Percentiles rank a stretch among this genome's conserved stretches.
Evolutionary conservation across 2,888 invertebrate genomes (phyloP).

Genomic region (Sylvicola cinctus): DNA sequence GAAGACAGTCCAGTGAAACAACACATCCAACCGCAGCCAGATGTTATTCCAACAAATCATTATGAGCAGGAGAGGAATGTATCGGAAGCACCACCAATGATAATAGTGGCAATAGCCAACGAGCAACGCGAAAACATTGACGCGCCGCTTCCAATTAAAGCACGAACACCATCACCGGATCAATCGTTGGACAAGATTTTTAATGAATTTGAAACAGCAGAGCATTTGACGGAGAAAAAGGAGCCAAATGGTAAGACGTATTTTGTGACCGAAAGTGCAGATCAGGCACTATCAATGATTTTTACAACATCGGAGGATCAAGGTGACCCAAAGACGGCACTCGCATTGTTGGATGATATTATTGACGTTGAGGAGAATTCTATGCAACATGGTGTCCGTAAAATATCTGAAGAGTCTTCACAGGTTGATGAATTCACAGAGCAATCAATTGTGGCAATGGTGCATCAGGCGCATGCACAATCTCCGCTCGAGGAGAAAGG

Average conservation of each 20-base stretch:
- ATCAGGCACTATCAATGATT: not conserved
- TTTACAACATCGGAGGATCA: conserved; percentile 1
- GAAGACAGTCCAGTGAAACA: no score
- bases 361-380: conserved; percentile 15
- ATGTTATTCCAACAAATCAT: no score
- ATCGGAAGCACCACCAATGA: no score
- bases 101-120: no score
- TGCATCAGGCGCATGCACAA: not conserved
- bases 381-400: not conserved
- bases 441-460: conserved; percentile 1
- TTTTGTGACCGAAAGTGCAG: conserved; percentile 12
- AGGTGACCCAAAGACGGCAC: conserved; percentile 17
- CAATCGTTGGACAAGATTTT: conserved; percentile 16
- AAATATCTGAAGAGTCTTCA: not conserved
- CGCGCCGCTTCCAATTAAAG: no score
- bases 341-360: conserved; percentile 20
- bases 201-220: conserved; percentile 15
- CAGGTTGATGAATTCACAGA: not conserved
- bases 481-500: no score
- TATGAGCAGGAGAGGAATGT: no score
- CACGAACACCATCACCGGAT: no score
- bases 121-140: no score
- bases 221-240: conserved; percentile 16
- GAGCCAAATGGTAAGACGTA: conserved; percentile 18
- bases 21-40: no score